These are phyloP conservation scores for Geophilus truncorum DNA, from an alignment of 2,888 invertebrate genomes.

Conservation along the genomic window DNA sequence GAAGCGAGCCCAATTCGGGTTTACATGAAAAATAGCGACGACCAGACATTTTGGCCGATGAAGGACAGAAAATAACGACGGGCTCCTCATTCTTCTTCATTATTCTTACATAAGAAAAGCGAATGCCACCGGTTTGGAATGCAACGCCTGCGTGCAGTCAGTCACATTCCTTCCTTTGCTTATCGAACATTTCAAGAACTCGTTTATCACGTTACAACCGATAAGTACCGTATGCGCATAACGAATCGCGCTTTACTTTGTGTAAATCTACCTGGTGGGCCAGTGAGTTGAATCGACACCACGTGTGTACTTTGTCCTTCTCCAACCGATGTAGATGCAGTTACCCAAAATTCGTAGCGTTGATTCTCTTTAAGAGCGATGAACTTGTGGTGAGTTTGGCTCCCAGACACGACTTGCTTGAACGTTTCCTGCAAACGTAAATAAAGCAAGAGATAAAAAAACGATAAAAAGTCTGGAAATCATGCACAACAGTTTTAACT, in stretches of 20 bases:
- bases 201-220: too few species aligned
- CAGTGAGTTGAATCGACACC: constrained; percentile 63
- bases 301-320: constrained; percentile 76
- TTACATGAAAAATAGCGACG: constrained; percentile 11
- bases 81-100: constrained; percentile 4
- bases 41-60: not conserved
- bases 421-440: constrained; percentile 38
- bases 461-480: not conserved
- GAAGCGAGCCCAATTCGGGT: not conserved
- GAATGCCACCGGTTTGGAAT: not conserved
- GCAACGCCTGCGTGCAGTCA: not conserved
- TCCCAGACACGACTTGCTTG: constrained; percentile 41
- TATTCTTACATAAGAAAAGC: not conserved
- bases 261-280: constrained; percentile 23
- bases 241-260: too few species aligned
- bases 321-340: constrained; percentile 76
- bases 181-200: not conserved
- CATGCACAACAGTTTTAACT: too few species aligned
- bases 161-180: not conserved
- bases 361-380: constrained; percentile 43
- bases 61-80: not conserved
- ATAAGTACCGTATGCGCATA: too few species aligned
- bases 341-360: constrained; percentile 58
- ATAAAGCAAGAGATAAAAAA: not conserved
- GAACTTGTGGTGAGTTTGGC: constrained; percentile 42